phyloP scores from a whole-genome alignment of 2,888 invertebrate genomes.

The Leucophenga montana region DNA sequence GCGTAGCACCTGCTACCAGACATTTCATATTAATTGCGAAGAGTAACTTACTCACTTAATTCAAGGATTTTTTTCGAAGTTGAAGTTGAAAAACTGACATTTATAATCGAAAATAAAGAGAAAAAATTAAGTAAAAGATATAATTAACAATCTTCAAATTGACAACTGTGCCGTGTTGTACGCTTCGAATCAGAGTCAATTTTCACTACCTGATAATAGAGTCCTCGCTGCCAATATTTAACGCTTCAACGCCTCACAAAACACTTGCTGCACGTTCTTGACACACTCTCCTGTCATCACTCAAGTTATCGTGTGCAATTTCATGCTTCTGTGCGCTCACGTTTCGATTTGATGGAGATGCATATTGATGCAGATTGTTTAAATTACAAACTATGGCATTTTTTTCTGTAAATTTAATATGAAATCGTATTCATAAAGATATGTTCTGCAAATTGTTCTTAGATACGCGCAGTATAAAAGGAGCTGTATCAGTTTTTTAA shows the following conservation, averaged over 20 bases:
- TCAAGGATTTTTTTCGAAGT: background rate
- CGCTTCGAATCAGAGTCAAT: constrained; percentile 28
- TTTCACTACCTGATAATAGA: constrained; percentile 24
- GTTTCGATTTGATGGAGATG: constrained; percentile 41
- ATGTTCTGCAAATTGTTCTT: too few relatives aligned
- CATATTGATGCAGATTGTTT: too few relatives aligned
- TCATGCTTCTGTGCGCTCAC: constrained; percentile 61
- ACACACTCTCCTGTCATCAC: constrained; percentile 51
- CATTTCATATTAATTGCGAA: too few relatives aligned
- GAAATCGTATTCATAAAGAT: too few relatives aligned
- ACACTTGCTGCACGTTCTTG: constrained; percentile 27
- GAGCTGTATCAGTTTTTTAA: too few relatives aligned
- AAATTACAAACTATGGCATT: too few relatives aligned
- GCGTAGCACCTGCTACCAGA: constrained; percentile 9
- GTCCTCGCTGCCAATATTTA: constrained; percentile 41
- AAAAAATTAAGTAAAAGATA: background rate
- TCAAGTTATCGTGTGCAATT: constrained; percentile 60
- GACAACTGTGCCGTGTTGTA: constrained; percentile 42
- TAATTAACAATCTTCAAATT: background rate
- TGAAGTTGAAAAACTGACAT: constrained; percentile 19
- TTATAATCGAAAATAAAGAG: background rate
- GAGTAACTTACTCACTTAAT: background rate
- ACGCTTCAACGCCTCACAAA: constrained; percentile 34
- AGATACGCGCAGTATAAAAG: too few relatives aligned
- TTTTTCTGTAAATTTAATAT: too few relatives aligned